These are phyloP conservation scores for Drosophila peninsularis DNA, from an alignment of 2,888 invertebrate genomes.

Conservation along the genomic window DNA sequence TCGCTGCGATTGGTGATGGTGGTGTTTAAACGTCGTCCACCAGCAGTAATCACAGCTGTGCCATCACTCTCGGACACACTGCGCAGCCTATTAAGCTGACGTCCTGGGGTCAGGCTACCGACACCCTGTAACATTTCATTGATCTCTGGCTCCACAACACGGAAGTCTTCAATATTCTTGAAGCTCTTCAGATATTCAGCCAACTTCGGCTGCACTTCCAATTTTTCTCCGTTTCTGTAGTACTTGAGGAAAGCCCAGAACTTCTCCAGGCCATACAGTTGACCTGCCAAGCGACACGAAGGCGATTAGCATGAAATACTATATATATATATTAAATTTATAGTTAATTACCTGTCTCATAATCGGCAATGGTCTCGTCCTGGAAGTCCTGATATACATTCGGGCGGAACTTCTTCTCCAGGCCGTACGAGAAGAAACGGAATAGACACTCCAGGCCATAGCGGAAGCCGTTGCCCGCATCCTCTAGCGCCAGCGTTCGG, in stretches of 20 bases:
- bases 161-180: conserved; percentile 95
- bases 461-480: conserved; percentile 95
- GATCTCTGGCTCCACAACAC: conserved; percentile 88
- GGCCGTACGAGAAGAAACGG: conserved; percentile 98
- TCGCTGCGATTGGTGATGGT: conserved; percentile 84
- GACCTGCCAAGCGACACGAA: conserved; percentile 86
- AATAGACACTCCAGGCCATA: conserved; percentile 95
- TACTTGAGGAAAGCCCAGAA: conserved; percentile 99
- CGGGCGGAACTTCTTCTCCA: conserved; percentile 98
- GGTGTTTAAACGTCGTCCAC: conserved; percentile 81
- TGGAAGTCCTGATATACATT: conserved; percentile 98
- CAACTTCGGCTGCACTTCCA: conserved; percentile 91
- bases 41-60: conserved; percentile 77
- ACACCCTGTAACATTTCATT: conserved; percentile 87
- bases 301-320: not conserved
- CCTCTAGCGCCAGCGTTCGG: conserved; percentile 94
- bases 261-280: conserved; percentile 98
- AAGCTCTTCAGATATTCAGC: conserved; percentile 91
- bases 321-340: not conserved
- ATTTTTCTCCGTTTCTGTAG: conserved; percentile 91
- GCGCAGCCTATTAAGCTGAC: conserved; percentile 87
- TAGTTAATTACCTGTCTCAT: conserved; percentile 89
- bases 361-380: conserved; percentile 94
- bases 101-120: conserved; percentile 85
- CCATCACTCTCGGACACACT: conserved; percentile 89